Percentiles rank a stretch among this genome's conserved stretches.
phyloP scores from a whole-genome alignment of 2,888 invertebrate genomes.

The Stegana nigrithorax region DNA sequence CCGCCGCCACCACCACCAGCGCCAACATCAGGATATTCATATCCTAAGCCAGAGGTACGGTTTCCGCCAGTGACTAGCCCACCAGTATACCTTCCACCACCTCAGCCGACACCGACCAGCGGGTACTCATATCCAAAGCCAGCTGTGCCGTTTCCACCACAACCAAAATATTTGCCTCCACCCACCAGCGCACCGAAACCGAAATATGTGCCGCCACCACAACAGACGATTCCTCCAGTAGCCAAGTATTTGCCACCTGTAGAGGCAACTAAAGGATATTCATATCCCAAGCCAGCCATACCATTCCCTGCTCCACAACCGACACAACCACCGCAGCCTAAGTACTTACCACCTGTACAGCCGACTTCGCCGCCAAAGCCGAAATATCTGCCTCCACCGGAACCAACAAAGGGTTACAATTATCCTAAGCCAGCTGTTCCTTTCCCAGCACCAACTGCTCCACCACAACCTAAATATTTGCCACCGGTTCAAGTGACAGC shows the following conservation, averaged over 20 bases:
- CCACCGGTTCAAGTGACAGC: conserved; percentile 8
- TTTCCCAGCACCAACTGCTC: conserved; percentile 24
- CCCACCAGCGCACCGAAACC: conserved; percentile 23
- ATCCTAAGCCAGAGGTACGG: conserved; percentile 9
- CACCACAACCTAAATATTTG: conserved; percentile 23
- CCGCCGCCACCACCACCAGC: conserved; percentile 14
- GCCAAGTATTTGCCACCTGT: conserved; percentile 34
- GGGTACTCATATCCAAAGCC: conserved; percentile 54
- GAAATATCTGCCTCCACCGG: conserved; percentile 25
- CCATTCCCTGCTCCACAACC: conserved; percentile 24
- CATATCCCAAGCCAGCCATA: conserved; percentile 45
- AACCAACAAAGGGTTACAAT: conserved; percentile 32
- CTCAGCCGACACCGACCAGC: not conserved
- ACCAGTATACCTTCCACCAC: conserved; percentile 16
- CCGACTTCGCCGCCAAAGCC: conserved; percentile 33
- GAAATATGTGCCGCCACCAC: conserved; percentile 31
- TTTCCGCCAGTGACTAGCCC: conserved; percentile 24
- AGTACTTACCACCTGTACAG: conserved; percentile 21
- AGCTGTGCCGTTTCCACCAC: conserved; percentile 38
- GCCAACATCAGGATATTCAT: conserved; percentile 3
- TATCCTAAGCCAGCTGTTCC: conserved; percentile 43
- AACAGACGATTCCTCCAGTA: conserved; percentile 4
- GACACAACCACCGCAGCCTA: conserved; percentile 26
- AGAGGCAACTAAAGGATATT: conserved; percentile 33
- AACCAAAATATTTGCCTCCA: conserved; percentile 27